phyloP scores from a whole-genome alignment of 2,888 invertebrate genomes.

The Thera britannica region DNA sequence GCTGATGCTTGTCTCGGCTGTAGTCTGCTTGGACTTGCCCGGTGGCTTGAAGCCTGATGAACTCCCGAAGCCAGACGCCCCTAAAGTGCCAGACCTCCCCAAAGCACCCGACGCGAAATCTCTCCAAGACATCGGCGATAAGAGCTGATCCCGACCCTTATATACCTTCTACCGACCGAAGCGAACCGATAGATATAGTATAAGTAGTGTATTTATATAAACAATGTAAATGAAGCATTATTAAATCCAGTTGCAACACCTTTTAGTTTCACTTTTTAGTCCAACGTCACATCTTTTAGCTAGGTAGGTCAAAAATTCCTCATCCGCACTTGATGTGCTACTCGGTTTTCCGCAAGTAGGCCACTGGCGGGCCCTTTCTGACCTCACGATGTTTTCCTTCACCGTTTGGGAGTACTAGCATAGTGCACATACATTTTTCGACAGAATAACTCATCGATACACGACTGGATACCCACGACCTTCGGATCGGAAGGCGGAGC shows the following conservation, averaged over 20 bases:
- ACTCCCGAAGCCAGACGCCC: slow-evolving; percentile 48
- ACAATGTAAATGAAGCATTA: slow-evolving; percentile 48
- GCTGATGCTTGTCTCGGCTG: slow-evolving; percentile 62
- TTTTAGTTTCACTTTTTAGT: too few species aligned
- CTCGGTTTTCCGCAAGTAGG: too few species aligned
- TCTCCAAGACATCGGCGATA: slow-evolving; percentile 46
- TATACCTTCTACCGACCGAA: slow-evolving; percentile 5
- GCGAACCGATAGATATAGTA: slow-evolving; percentile 5
- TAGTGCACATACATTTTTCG: too few species aligned
- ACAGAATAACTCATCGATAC: too few species aligned
- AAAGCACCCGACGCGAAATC: slow-evolving; percentile 44
- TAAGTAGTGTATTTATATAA: slow-evolving; percentile 11
- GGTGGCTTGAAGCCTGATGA: slow-evolving; percentile 51
- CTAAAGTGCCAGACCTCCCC: slow-evolving; percentile 40
- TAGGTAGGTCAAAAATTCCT: too few species aligned
- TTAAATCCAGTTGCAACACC: slow-evolving; percentile 59
- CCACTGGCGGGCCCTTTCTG: too few species aligned
- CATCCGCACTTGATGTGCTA: too few species aligned
- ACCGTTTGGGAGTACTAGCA: too few species aligned
- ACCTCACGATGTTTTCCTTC: too few species aligned
- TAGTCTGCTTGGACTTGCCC: slow-evolving; percentile 53
- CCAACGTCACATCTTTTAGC: too few species aligned
- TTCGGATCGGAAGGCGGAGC: too few species aligned
- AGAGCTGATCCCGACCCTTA: slow-evolving; percentile 35
- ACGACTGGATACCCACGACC: too few species aligned